Evolutionary conservation across 2,888 invertebrate genomes (phyloP), one percentile per base, ranked within the genome.

Genomic region (Dynastes tityus): DNA sequence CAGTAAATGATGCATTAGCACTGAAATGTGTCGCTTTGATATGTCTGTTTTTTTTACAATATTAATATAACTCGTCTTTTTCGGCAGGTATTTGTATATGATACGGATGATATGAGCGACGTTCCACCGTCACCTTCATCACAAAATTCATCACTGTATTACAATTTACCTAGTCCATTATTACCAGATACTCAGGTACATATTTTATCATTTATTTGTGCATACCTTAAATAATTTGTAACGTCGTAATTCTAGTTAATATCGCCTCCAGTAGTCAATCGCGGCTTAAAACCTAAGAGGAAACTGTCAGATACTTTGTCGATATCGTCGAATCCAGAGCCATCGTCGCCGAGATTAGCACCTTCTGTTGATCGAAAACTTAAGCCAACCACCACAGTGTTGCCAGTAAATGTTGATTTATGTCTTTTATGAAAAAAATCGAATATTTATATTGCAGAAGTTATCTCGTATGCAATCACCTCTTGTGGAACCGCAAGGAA

Each of bases 201-300:
- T 78, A 49, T 75, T 63, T 45, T 45, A 11, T 2, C 8, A 45
- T 45, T 1, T 45, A 8, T 45, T 40, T 45, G 8, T 2, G 45
- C 8, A 11, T 45, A 45, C 45, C 45, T 1, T 45, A 45, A 45
- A 8, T 45, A 45, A 45, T 45, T 45, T 45, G 2, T 8, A 45
- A 45, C 8, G 8, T 6, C 8, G 8, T 37, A 5, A 32, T 45
- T 74, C 1, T 27, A 74, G 73, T 78, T 87, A 80, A 86, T 87
- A 82, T 87, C 93, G 79, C 95, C 96, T 61, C 96, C 96, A 13
- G 92, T 92, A 51, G 96, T 97, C 37, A 94, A 97, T 87, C 91
- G 97, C 73, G 94, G 94, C 63, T 89, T 96, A 55, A 97, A 97
- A 88, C 97, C 97, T 16, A 91, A 91, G 13, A 89, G 91, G 76